Evolutionary conservation across 1,140 invertebrate species (phyloP), one percentile per base, ranked within the genome.

Genomic region (Zaprionus capensis): DNA sequence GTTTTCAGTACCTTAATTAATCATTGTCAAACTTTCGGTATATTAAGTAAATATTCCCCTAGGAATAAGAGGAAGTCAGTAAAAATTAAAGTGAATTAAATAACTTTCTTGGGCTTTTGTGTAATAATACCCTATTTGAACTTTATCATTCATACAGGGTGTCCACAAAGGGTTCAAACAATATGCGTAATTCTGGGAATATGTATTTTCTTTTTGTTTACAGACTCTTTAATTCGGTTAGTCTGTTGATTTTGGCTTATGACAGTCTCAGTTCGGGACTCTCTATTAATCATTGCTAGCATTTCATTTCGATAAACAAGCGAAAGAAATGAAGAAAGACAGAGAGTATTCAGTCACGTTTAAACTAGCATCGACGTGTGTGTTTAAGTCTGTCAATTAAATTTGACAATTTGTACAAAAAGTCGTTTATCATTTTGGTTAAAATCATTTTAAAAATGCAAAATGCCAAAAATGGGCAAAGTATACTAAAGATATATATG

Each of bases 381-480:
- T 46, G 4, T 22, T 49, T 34, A 17, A 59, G n/a, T 46, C 46
- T 72, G 65, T 77, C 65, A 69, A 73, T 77, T 77, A 70, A 64
- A 61, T 65, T 75, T 64, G 44, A 65, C 71, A 75, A 75, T 71
- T 71, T 71, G 31, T 24, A 31, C 49, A 20, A 4, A 66, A 59
- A 63, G 38, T 71, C 58, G 66, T 72, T 78, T 75, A 78, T 75
- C 66, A 78, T 75, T 58, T 61, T 62, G n/a, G 1, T 1, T 31
- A 0, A 31, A 31, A 31, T 31, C 28, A 31, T 9, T 31, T 26
- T 12, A 15, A 71, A 75, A 76, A 75, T 58, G 51, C 59, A 26
- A 61, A 78, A 78, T 55, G 28, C 20, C 65, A 44, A 24, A 49
- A 73, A 67, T 51, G 67, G 34, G 11, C 56, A 41, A 73, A 67